Evolutionary conservation across 2,113 vertebrate genomes (phyloP).

Genomic region (Peromyscus maniculatus): DNA sequence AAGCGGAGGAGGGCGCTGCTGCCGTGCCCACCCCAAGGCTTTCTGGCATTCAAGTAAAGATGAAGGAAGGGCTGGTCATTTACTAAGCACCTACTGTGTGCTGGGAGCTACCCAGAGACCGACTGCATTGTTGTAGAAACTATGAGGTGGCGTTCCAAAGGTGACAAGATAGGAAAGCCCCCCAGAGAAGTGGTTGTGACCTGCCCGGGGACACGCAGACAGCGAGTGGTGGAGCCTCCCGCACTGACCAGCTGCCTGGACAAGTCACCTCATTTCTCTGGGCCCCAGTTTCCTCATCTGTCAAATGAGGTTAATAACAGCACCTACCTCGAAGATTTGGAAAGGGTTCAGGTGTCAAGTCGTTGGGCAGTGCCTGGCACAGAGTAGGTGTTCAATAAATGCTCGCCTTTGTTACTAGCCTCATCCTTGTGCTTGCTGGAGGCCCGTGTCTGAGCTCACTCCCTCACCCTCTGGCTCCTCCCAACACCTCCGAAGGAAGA

Average conservation of each 20-base stretch:
- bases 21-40: neutral
- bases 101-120: constrained; percentile 51
- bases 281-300: constrained; percentile 71
- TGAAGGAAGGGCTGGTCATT: constrained; percentile 71
- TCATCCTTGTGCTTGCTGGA: neutral
- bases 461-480: neutral
- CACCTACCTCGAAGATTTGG: constrained; percentile 71
- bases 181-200: constrained; percentile 47
- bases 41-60: constrained; percentile 39
- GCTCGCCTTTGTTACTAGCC: constrained; percentile 64
- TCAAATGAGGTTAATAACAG: constrained; percentile 67
- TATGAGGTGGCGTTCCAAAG: constrained; percentile 44
- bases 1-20: neutral
- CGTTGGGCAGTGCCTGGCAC: constrained; percentile 74
- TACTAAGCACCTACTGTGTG: constrained; percentile 80
- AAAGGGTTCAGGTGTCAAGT: neutral
- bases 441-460: neutral
- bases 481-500: neutral
- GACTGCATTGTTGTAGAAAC: neutral
- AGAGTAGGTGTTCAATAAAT: constrained; percentile 82
- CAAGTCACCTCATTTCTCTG: constrained; percentile 60
- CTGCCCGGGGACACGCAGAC: constrained; percentile 17
- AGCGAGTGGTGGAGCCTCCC: neutral
- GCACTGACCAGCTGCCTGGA: neutral
- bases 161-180: constrained; percentile 37